Percentiles rank a stretch among this genome's conserved stretches.
These are phyloP conservation scores for Charanyca ferruginea DNA, from an alignment of 2,888 invertebrate genomes.

Conservation along the genomic window DNA sequence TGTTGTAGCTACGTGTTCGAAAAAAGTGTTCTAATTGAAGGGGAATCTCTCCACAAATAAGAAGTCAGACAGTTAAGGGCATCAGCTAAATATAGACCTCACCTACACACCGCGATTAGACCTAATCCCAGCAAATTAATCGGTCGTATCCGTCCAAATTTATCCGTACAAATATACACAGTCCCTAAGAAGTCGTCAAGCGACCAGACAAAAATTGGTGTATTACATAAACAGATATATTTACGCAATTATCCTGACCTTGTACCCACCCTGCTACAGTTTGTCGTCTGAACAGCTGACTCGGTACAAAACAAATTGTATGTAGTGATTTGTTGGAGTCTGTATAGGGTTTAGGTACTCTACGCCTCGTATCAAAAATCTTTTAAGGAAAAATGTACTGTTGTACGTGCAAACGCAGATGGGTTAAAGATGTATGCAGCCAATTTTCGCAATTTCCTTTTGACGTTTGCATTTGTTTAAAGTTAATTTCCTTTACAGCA, in stretches of 20 bases:
- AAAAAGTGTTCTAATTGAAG: neutral
- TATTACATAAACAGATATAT: slow-evolving; percentile 51
- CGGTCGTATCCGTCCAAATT: neutral
- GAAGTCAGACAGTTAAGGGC: neutral
- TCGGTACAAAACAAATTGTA: slow-evolving; percentile 40
- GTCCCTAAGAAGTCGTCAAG: slow-evolving; percentile 31
- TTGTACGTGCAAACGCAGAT: no score
- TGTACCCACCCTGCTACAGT: slow-evolving; percentile 46
- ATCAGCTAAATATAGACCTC: neutral
- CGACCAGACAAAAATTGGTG: slow-evolving; percentile 64
- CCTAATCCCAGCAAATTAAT: slow-evolving; percentile 2
- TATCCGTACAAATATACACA: slow-evolving; percentile 16
- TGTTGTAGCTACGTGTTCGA: neutral
- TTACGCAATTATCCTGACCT: slow-evolving; percentile 60
- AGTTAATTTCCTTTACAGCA: neutral
- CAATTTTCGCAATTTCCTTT: neutral
- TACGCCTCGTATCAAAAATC: neutral
- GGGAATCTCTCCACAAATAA: neutral
- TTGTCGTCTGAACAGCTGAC: slow-evolving; percentile 57
- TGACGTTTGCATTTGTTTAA: no score
- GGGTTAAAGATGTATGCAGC: neutral
- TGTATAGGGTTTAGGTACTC: slow-evolving; percentile 20
- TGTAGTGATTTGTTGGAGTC: slow-evolving; percentile 43
- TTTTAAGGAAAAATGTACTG: no score
- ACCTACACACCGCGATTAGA: neutral